Conservation (phyloP, 2,888 invertebrate species). For the Athalia cordata region DNA sequence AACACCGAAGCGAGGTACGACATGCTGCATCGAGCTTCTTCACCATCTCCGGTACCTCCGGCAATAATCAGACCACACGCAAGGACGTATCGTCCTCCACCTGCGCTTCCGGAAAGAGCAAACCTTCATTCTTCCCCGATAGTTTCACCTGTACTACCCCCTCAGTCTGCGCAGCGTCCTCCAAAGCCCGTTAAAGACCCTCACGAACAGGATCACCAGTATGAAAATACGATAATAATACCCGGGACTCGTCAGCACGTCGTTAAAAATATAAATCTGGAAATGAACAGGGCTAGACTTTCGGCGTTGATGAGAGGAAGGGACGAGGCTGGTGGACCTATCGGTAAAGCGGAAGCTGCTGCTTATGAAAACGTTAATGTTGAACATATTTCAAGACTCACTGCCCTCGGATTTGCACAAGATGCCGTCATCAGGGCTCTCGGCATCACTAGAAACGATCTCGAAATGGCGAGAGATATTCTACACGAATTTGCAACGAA, state of each 20-base stretch:
- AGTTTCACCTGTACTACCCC: constrained; percentile 68
- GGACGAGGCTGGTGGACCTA: constrained; percentile 63
- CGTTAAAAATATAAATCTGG: constrained; percentile 70
- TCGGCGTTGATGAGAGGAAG: constrained; percentile 69
- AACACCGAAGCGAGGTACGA: constrained; percentile 71
- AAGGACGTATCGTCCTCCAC: constrained; percentile 61
- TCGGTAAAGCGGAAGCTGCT: constrained; percentile 70
- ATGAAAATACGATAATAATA: constrained; percentile 75
- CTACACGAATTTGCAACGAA: constrained; percentile 91
- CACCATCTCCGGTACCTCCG: constrained; percentile 65
- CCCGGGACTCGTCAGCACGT: constrained; percentile 72
- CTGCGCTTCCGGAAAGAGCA: constrained; percentile 47
- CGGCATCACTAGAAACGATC: constrained; percentile 93
- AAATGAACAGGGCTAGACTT: constrained; percentile 64
- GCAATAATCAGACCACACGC: constrained; percentile 59
- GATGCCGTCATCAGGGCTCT: constrained; percentile 94
- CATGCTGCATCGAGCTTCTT: constrained; percentile 71
- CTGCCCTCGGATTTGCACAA: constrained; percentile 92
- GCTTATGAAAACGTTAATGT: constrained; percentile 92
- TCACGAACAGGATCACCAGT: constrained; percentile 72
- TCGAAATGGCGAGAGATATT: constrained; percentile 97
- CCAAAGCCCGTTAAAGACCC: constrained; percentile 57
- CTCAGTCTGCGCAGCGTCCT: constrained; percentile 62
- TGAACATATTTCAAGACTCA: constrained; percentile 91
- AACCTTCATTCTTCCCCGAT: constrained; percentile 48